Evolutionary conservation across 2,888 invertebrate species (phyloP), one percentile per base, ranked within the genome.

Genomic region (Altica lythri): DNA sequence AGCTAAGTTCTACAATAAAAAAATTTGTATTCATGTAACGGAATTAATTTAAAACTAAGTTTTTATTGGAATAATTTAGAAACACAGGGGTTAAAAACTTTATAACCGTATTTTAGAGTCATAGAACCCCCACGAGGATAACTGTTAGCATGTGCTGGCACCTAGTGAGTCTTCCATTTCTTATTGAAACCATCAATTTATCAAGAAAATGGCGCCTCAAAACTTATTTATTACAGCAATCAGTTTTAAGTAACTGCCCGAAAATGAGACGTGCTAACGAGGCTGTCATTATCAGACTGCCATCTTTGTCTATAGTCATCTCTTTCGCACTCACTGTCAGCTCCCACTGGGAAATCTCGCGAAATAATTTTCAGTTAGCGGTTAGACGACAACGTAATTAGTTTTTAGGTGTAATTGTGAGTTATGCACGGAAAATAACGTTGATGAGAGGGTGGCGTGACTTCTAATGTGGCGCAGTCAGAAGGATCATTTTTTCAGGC

Each of bases 301-400:
- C 10, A 29, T 48, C 38, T 29, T 38, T 22, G 6, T 47, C 38
- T 19, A 3, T 3, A 14, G 19, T 17, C 17, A 14, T 48, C 48
- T 48, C 30, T 30, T 17, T 40, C 48, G 10, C 9, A 10, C 40
- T 12, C 40, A 22, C 22, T 19, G 22, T 22, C 10, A 35, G n/a
- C 4, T 8, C 22, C 40, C 8, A 12, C 13, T n/a, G 38, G 12
- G 38, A 40, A 40, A 38, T 38, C 38, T 29, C 13, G 25, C 19
- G 38, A 38, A 38, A 55, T 50, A 49, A 55, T 55, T 49, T 55
- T 55, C 55, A 55, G 38, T 55, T 45, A 34, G 49, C 49, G 43
- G 34, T 35, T 45, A 46, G 46, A 46, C 49, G 49, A 40, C 49
- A 42, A 16, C 22, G 30, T 55, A 55, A 55, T 55, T 55, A 55